Percentiles rank a stretch among this genome's conserved stretches.
These are phyloP conservation scores for Eretmochelys imbricata DNA, from an alignment of 2,113 vertebrate genomes.

Conservation along the genomic window DNA sequence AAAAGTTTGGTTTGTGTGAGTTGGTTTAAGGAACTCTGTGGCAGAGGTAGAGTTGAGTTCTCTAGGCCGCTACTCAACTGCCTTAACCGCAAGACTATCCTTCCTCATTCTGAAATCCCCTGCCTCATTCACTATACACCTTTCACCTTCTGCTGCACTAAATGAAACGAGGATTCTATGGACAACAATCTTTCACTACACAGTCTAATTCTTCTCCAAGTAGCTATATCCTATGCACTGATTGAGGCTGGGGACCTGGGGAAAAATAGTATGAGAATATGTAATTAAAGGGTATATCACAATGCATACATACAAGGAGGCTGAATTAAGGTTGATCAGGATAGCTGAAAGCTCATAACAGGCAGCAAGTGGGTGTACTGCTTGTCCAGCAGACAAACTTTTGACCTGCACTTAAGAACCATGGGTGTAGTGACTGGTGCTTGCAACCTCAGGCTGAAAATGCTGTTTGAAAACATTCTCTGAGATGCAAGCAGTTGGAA, in stretches of 20 bases:
- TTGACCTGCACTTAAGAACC: background rate
- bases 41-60: too few relatives aligned
- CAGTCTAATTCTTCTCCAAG: background rate
- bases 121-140: background rate
- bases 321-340: background rate
- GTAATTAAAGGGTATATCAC: background rate
- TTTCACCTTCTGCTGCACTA: background rate
- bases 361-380: background rate
- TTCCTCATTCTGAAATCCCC: background rate
- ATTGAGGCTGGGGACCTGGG: background rate
- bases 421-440: background rate
- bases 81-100: background rate
- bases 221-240: background rate
- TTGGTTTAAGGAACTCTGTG: too few relatives aligned
- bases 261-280: background rate
- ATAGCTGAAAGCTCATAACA: background rate
- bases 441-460: background rate
- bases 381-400: background rate
- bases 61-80: background rate
- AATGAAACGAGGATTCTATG: background rate
- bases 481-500: background rate
- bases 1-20: too few relatives aligned
- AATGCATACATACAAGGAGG: background rate
- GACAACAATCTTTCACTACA: background rate
- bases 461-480: background rate